Conservation (phyloP, 2,113 vertebrate genomes). For the Polyodon spathula region DNA sequence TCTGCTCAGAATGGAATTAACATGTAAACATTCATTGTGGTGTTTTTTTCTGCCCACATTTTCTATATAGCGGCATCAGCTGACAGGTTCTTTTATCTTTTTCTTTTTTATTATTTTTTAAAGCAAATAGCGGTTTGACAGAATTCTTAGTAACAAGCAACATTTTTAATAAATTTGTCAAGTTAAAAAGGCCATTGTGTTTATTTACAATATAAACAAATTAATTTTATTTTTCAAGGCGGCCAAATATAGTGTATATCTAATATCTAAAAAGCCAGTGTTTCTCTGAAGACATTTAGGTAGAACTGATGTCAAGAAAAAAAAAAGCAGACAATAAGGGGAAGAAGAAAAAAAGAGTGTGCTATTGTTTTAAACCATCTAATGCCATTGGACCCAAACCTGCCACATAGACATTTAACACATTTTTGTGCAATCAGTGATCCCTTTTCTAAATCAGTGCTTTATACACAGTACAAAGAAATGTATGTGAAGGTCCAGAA, state of each 20-base stretch:
- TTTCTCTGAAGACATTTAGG: constrained; percentile 50
- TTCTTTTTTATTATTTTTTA: too few relatives aligned
- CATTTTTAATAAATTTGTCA: constrained; percentile 55
- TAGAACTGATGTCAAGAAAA: constrained; percentile 53
- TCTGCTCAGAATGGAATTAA: constrained; percentile 31
- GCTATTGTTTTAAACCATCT: constrained; percentile 1
- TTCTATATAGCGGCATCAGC: constrained; percentile 34
- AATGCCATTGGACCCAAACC: not conserved
- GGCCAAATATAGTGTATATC: constrained; percentile 56
- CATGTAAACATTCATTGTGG: constrained; percentile 53
- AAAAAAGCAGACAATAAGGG: too few relatives aligned
- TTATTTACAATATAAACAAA: constrained; percentile 95
- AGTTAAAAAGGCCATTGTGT: constrained; percentile 84
- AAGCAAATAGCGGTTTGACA: constrained; percentile 70
- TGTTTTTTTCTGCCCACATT: constrained; percentile 23
- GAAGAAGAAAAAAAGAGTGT: constrained; percentile 4
- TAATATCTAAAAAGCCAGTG: constrained; percentile 64
- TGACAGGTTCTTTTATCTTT: constrained; percentile 26
- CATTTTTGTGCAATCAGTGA: constrained; percentile 33
- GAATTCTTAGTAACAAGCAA: constrained; percentile 76
- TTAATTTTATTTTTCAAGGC: constrained; percentile 41
- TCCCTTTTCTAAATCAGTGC: constrained; percentile 52
- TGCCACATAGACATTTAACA: constrained; percentile 18
- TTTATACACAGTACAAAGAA: constrained; percentile 37
- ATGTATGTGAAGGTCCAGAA: constrained; percentile 36